A percentile compares a stretch with the other conserved stretches of the same genome.
Conservation (phyloP, 2,888 invertebrate genomes). For the Clivina fossor region DNA sequence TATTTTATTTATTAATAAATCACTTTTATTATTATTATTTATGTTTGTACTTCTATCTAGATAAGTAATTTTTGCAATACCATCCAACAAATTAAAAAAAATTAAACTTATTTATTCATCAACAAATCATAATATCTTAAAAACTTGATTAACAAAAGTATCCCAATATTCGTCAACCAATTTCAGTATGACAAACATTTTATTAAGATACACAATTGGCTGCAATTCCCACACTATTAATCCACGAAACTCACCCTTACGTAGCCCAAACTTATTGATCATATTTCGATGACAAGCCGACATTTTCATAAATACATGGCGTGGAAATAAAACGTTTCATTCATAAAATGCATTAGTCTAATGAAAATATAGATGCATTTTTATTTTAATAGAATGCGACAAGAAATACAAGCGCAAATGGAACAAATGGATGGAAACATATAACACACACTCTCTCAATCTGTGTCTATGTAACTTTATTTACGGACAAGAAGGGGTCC, state of each 20-base stretch:
- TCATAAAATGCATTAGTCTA: conserved; percentile 23
- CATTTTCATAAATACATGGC: conserved; percentile 5
- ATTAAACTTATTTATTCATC: no score
- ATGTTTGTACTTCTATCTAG: no score
- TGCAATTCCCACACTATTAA: conserved; percentile 14
- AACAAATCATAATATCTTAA: no score
- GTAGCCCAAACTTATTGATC: background rate
- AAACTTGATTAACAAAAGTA: no score
- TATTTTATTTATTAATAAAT: no score
- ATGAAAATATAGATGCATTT: conserved; percentile 25
- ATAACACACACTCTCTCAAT: no score
- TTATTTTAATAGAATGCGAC: conserved; percentile 12
- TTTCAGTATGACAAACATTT: conserved; percentile 16
- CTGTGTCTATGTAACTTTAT: no score
- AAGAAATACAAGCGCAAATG: conserved; percentile 9
- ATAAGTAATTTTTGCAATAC: no score
- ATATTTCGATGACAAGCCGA: conserved; percentile 2
- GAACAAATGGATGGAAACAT: no score
- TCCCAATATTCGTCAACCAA: conserved; percentile 9
- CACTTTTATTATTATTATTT: no score
- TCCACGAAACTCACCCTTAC: conserved; percentile 5
- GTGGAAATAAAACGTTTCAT: conserved; percentile 21
- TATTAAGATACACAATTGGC: conserved; percentile 19
- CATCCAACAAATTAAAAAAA: no score
- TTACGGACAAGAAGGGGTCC: no score